Evolutionary conservation across 2,113 vertebrate species (phyloP).

Genomic region (Mesocricetus auratus): DNA sequence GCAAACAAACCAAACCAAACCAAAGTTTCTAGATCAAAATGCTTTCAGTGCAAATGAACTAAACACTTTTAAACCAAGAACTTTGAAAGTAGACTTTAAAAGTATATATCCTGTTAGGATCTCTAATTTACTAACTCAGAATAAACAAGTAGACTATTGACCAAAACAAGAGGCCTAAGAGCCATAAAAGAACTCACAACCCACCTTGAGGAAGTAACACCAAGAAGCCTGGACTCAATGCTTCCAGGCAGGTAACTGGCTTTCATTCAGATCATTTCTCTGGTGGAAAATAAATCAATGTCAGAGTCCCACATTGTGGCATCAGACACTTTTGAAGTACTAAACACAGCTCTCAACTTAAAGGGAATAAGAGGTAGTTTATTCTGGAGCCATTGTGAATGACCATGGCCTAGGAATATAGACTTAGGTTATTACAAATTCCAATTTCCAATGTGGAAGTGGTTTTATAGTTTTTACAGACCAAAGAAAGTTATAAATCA

Average conservation of each 20-base stretch:
- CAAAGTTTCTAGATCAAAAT: not conserved
- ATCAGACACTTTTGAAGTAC: not conserved
- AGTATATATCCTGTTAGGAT: not conserved
- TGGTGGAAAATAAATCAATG: not conserved
- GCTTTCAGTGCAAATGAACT: not conserved
- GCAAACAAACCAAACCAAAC: not conserved
- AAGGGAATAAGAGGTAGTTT: too few species aligned
- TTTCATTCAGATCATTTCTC: not conserved
- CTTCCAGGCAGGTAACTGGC: not conserved
- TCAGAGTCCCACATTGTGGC: not conserved
- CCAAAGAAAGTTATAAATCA: too few species aligned
- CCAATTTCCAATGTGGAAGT: too few species aligned
- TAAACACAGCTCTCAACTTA: not conserved
- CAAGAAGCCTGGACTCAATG: not conserved
- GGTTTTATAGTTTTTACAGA: too few species aligned
- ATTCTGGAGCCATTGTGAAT: too few species aligned
- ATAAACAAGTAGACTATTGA: not conserved
- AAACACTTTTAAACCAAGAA: not conserved
- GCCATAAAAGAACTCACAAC: too few species aligned
- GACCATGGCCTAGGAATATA: too few species aligned
- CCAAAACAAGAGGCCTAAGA: not conserved
- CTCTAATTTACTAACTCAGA: not conserved
- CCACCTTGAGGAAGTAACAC: not conserved
- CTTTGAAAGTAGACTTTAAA: not conserved
- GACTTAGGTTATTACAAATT: too few species aligned